Conservation (phyloP, 2,888 invertebrate species). For the Oligia strigilis region DNA sequence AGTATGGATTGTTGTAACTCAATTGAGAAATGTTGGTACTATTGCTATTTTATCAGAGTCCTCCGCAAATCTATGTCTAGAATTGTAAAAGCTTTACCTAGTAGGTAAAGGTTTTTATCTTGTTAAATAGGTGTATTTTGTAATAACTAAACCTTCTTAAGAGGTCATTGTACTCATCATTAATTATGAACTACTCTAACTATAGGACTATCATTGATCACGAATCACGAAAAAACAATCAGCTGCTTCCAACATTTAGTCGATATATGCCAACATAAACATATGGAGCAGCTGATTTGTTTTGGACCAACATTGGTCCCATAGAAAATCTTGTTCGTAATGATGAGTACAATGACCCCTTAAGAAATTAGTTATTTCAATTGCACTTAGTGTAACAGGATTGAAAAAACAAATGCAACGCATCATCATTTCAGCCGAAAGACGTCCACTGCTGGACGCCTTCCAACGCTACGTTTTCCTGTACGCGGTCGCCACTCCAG, state of each 20-base stretch:
- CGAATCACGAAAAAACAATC: not conserved
- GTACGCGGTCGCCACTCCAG: no score
- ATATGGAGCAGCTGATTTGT: not conserved
- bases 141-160: not conserved
- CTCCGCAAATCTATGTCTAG: not conserved
- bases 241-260: not conserved
- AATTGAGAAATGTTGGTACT: slow-evolving; percentile 1
- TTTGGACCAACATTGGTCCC: not conserved
- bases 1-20: slow-evolving; percentile 6
- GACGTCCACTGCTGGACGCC: no score
- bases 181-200: not conserved
- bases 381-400: not conserved
- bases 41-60: not conserved
- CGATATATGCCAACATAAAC: not conserved
- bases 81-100: not conserved
- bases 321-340: not conserved
- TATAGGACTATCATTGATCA: not conserved
- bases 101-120: no score
- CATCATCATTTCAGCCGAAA: no score
- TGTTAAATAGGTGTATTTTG: not conserved
- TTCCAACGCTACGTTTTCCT: no score
- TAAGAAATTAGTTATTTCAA: not conserved
- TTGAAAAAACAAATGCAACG: not conserved
- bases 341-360: not conserved
- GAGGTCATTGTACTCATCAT: not conserved